Base-by-base conservation (phyloP, 2,888 invertebrate species). In the Ypsolopha scabrella region DNA sequence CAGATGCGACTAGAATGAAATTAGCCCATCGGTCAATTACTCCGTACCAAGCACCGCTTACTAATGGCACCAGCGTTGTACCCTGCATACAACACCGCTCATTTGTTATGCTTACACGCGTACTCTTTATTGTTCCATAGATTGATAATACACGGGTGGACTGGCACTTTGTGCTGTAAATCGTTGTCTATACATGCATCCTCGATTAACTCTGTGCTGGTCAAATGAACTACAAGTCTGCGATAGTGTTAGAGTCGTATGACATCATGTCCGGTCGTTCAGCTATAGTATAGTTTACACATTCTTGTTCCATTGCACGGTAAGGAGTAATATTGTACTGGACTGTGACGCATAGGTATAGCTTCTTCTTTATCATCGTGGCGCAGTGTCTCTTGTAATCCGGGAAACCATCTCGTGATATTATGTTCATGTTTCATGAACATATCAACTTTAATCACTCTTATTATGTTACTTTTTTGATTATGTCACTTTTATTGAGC, bases 71-170 rank as follows among this genome's bases (percentile, higher is more conserved):
- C 69, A 67, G 76, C 75, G 70, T 70, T 74, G 77, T 69, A 64
- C 66, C 71, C 67, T 79, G 85, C 75, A 81, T 83, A 80, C 81
- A 69, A 63, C 74, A 71, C 70, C 68, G 72, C 76, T 80, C 75
- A 83, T 86, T 82, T 71, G 74, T 24, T 80, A 85, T 86, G 80
- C 83, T 67, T 61, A 58, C 58, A 59, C 67, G 75, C 77, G 70
- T 68, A 70, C 75, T 70, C 77, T 83, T 85, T 86, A 86, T 86
- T 83, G 85, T 86, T 83, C 80, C 77, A 80, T 80, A 79, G 83
- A 80, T 83, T 67, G 81, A 80, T 86, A 86, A 85, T 86, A 86
- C 85, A 86, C 82, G 78, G 76, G 77, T 78, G 81, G 81, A 83
- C 81, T 45, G 82, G 72, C 83, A 80, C 75, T 83, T 82, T 79